phyloP scores from a whole-genome alignment of 1,140 invertebrate species.

The Wiebesia pumilae region DNA sequence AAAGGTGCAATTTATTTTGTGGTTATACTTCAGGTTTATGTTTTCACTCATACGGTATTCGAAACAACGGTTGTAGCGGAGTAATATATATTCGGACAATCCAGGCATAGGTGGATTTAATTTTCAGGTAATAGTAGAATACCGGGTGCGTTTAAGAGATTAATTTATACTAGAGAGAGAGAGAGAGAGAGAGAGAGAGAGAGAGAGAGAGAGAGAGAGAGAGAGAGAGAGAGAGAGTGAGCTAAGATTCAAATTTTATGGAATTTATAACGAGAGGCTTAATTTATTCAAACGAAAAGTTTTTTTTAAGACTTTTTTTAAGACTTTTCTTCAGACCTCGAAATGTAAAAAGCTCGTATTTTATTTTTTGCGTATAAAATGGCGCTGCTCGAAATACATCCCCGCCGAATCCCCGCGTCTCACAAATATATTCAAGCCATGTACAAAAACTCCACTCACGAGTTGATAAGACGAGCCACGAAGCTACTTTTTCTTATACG shows the following conservation, averaged over 20 bases:
- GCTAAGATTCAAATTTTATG: not conserved
- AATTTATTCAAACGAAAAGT: not conserved
- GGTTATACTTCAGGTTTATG: constrained; percentile 9
- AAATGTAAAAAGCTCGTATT: not conserved
- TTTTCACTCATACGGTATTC: constrained; percentile 1
- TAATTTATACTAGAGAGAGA: not conserved
- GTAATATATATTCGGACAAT: not conserved
- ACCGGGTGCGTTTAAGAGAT: not conserved
- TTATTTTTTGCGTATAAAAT: not conserved
- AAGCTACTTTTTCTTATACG: not conserved
- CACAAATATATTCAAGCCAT: constrained; percentile 17
- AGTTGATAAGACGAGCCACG: constrained; percentile 5
- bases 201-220: no score
- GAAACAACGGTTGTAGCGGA: not conserved
- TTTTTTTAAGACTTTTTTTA: not conserved
- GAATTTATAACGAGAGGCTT: not conserved
- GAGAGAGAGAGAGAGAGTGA: no score
- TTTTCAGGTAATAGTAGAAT: not conserved
- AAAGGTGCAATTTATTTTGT: constrained; percentile 18
- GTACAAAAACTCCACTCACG: not conserved
- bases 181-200: no score
- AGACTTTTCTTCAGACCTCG: not conserved
- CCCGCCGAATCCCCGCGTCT: not conserved
- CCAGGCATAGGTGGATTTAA: constrained; percentile 2
- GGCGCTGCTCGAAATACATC: not conserved